Evolutionary conservation across 2,888 invertebrate genomes (phyloP).

Genomic region (Acleris emargana): DNA sequence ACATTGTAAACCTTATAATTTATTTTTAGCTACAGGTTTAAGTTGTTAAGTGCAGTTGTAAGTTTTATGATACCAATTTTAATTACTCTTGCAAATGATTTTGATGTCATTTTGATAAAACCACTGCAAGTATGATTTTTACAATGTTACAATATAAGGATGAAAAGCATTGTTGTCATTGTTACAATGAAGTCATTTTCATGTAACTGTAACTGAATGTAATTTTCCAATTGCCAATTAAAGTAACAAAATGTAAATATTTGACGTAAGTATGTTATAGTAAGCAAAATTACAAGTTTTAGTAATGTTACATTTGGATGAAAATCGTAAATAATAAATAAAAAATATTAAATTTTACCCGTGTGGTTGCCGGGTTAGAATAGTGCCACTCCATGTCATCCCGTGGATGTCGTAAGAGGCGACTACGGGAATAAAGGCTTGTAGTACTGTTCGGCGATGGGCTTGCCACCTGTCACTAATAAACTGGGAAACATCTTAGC

Average conservation of each 20-base stretch:
- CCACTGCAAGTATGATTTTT: background rate
- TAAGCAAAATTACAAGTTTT: too few species aligned
- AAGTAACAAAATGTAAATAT: background rate
- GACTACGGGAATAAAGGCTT: too few species aligned
- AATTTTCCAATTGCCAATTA: background rate
- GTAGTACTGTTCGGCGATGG: too few species aligned
- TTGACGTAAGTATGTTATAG: too few species aligned
- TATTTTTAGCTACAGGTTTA: background rate
- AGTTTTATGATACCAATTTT: background rate
- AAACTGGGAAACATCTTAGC: too few species aligned
- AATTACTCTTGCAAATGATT: background rate
- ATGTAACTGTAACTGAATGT: background rate
- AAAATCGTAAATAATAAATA: too few species aligned
- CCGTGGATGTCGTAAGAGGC: too few species aligned
- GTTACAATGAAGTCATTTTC: background rate
- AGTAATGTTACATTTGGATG: too few species aligned
- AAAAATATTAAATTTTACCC: too few species aligned
- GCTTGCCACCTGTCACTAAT: too few species aligned
- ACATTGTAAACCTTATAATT: background rate
- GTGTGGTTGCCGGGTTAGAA: too few species aligned
- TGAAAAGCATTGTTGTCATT: background rate
- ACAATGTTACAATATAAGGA: background rate
- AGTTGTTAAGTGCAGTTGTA: background rate
- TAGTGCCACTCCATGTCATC: too few species aligned
- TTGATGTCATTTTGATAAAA: background rate